A percentile compares a stretch with the other conserved stretches of the same genome.
Conservation (phyloP, 2,113 vertebrate species). For the Salvelinus alpinus region DNA sequence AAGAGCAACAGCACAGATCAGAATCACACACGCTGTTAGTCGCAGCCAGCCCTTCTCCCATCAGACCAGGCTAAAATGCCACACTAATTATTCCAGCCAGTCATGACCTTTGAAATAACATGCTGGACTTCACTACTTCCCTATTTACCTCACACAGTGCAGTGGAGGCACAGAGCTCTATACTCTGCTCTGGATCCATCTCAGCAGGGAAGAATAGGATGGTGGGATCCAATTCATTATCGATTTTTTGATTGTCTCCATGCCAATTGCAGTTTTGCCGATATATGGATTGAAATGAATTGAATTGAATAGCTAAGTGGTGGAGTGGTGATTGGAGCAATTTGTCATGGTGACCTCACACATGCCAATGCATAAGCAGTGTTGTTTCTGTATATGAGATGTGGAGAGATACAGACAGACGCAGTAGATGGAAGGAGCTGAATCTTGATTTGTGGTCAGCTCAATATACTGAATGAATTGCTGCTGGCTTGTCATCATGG, state of each 20-base stretch:
- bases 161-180: conserved; percentile 9
- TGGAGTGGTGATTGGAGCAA: background rate
- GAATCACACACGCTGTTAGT: conserved; percentile 21
- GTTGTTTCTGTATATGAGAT: background rate
- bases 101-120: conserved; percentile 48
- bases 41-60: conserved; percentile 14
- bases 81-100: conserved; percentile 40
- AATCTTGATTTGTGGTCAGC: background rate
- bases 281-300: background rate
- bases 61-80: conserved; percentile 42
- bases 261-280: background rate
- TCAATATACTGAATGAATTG: background rate
- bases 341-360: background rate
- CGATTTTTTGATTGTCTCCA: background rate
- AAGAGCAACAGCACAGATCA: conserved; percentile 14
- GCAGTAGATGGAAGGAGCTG: background rate
- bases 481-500: background rate
- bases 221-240: background rate
- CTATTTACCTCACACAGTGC: background rate
- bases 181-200: background rate
- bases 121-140: conserved; percentile 8
- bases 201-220: background rate
- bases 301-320: background rate
- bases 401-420: background rate
- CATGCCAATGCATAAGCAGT: background rate